Base-by-base conservation (phyloP, 2,888 invertebrate genomes). In the Adela reaumurella region DNA sequence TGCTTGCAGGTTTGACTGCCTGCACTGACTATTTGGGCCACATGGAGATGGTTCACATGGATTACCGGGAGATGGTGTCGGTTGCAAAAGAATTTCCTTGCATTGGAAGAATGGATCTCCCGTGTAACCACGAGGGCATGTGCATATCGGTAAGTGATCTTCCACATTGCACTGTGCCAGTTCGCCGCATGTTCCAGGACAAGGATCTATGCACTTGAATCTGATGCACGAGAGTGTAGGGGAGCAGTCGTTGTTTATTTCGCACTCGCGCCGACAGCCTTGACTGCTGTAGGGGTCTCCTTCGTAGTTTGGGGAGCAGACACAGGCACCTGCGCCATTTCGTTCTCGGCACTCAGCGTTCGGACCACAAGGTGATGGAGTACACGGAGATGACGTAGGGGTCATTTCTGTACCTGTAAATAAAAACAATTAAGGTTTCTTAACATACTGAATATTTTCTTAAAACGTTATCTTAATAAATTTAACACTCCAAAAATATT, bases 31-130 rank as follows among this genome's bases (percentile, higher is more conserved):
- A 65, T 92, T 92, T 1, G 92, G 90, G 46, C 94, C 94, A 65
- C 94, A 94, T 0, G 94, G 93, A 19, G 90, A 86, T 48, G 92
- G 92, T 52, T 85, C 83, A 60, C 94, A 94, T 6, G 92, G 92
- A 61, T 92, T 87, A 50, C 80, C 58, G 17, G 67, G 63, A 29
- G 76, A 69, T 45, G 81, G 77, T 49, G 70, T 65, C 57, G 77
- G 63, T 55, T 60, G 57, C 50, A 74, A 55, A 48, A 72, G 68
- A 47, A 85, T 74, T 63, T 83, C 83, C 59, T 79, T 83, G 60
- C 89, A 90, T 59, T 86, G 85, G 70, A 86, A 89, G 78, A 90
- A 92, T 52, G 93, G 90, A 81, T 93, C 91, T 46, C 92, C 92
- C 2, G 88, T 87, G 58, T 82, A 90, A 18, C 89, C 90, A 49